phyloP scores from a whole-genome alignment of 2,113 vertebrate genomes.

The Numenius arquata region DNA sequence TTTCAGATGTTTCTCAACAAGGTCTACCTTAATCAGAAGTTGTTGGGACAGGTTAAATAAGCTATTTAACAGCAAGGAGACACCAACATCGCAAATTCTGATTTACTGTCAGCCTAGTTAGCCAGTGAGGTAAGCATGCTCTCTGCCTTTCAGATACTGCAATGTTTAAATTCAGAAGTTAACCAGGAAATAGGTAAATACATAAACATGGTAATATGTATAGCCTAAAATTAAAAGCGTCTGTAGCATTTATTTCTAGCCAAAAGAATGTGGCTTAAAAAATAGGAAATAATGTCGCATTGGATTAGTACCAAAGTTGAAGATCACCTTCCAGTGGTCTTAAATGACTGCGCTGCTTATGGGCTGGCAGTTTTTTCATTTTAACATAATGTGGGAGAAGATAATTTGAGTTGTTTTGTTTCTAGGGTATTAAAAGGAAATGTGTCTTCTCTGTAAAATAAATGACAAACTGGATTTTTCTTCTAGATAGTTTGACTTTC shows the following conservation, averaged over 20 bases:
- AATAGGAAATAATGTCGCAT: not conserved
- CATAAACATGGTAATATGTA: not conserved
- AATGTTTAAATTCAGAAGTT: not conserved
- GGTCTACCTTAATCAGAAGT: not conserved
- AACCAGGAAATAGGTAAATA: not conserved
- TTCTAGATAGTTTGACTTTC: not conserved
- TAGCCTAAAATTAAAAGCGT: not conserved
- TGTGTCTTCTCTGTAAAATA: not conserved
- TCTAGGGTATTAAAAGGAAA: not conserved
- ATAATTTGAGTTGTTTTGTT: not conserved
- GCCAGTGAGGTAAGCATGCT: not conserved
- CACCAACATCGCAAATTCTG: not conserved
- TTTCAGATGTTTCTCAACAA: not conserved
- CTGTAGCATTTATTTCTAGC: slow-evolving; percentile 7
- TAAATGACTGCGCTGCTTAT: not conserved
- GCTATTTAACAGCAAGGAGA: not conserved
- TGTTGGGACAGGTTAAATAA: not conserved
- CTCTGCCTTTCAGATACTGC: not conserved
- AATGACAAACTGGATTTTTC: slow-evolving; percentile 3
- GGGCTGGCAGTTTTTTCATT: not conserved
- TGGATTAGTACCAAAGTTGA: not conserved
- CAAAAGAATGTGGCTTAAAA: not conserved
- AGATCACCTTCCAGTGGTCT: not conserved
- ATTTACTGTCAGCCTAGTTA: not conserved
- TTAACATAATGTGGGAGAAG: not conserved